Conservation (phyloP, 2,888 invertebrate genomes). For the Diplolepis rosae region DNA sequence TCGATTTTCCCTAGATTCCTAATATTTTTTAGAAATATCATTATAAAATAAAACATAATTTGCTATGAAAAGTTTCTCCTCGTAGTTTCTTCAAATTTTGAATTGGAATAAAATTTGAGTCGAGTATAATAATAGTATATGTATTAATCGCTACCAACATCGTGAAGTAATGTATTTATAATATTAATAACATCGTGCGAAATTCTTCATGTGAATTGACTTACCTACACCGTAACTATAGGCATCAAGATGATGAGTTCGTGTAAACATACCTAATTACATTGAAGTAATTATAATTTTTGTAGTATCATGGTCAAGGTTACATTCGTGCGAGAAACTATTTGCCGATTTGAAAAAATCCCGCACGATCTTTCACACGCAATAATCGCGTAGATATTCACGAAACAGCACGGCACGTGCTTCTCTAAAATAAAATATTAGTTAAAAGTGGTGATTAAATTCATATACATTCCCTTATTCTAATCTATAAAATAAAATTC, state of each 20-base stretch:
- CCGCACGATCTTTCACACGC: constrained; percentile 57
- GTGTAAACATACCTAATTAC: constrained; percentile 47
- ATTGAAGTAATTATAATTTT: constrained; percentile 44
- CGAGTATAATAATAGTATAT: background rate
- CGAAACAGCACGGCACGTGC: constrained; percentile 22
- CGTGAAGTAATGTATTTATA: background rate
- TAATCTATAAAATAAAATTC: too few species aligned
- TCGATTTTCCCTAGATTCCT: too few species aligned
- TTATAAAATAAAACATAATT: too few species aligned
- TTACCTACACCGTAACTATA: background rate
- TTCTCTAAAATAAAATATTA: background rate
- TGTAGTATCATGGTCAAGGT: constrained; percentile 26
- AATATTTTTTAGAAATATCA: too few species aligned
- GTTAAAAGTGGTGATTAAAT: too few species aligned
- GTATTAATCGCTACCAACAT: background rate
- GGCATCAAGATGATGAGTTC: background rate
- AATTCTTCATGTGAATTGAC: background rate
- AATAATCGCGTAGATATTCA: constrained; percentile 29
- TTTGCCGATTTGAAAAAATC: constrained; percentile 55
- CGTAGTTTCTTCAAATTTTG: background rate
- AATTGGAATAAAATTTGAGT: background rate
- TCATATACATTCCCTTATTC: background rate
- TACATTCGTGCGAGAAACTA: constrained; percentile 50
- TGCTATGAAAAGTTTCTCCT: too few species aligned
- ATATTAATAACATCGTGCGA: background rate